A percentile compares a stretch with the other conserved stretches of the same genome.
Evolutionary conservation across 2,888 invertebrate genomes (phyloP).

Genomic region (Hermaeophaga mercurialis): DNA sequence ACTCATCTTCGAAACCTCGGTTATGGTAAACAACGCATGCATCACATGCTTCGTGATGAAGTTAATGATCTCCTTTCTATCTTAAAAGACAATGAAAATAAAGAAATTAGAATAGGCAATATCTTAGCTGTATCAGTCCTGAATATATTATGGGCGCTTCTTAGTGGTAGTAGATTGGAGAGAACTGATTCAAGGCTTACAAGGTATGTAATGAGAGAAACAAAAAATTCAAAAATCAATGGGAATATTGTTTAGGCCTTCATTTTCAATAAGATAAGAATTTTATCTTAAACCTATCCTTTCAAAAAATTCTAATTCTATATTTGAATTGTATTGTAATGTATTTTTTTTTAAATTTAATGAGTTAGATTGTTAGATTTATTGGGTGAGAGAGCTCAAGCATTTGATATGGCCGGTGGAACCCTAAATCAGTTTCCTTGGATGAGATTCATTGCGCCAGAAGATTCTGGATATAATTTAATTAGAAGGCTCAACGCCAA

Average conservation of each 20-base stretch:
- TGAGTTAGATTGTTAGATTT: constrained; percentile 58
- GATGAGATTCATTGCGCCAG: constrained; percentile 66
- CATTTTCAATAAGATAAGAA: too few relatives aligned
- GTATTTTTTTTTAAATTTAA: too few relatives aligned
- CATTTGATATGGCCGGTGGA: constrained; percentile 58
- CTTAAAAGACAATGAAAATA: constrained; percentile 39
- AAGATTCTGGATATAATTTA: constrained; percentile 66
- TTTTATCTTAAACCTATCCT: too few relatives aligned
- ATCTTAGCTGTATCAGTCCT: constrained; percentile 64
- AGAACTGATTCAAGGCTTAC: constrained; percentile 56
- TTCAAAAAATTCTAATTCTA: too few relatives aligned
- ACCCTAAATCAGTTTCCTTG: constrained; percentile 66
- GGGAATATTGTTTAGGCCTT: too few relatives aligned
- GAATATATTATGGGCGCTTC: constrained; percentile 69
- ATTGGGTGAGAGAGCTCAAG: constrained; percentile 59
- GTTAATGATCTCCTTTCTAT: constrained; percentile 54
- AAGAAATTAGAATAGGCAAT: constrained; percentile 45
- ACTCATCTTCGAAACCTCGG: constrained; percentile 60
- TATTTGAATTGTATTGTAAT: too few relatives aligned
- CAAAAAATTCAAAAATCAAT: neutral
- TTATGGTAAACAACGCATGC: constrained; percentile 61
- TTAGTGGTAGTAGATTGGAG: constrained; percentile 59
- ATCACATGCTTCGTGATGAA: constrained; percentile 59
- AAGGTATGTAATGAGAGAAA: neutral
- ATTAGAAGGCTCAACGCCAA: constrained; percentile 63